Conservation (phyloP, 37 sponge, comb jelly and placozoan genomes). For the Cladorhizidae sp. region DNA sequence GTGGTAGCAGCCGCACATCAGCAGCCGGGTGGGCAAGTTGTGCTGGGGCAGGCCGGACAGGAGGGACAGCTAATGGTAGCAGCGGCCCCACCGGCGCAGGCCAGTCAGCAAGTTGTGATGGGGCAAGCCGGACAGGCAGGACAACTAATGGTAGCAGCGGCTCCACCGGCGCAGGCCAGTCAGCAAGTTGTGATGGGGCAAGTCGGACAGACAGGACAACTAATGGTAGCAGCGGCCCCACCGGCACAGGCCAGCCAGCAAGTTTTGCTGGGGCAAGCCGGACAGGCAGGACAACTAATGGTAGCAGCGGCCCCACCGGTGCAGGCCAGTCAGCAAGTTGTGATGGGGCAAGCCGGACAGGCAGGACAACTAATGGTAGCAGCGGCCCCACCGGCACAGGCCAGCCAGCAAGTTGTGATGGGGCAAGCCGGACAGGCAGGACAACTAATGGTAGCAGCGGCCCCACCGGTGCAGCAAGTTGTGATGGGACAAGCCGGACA, state of each 20-base stretch:
- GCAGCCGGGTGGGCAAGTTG: neutral
- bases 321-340: neutral
- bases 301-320: too few relatives aligned
- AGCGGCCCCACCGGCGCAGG: neutral
- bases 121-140: neutral
- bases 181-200: neutral
- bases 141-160: too few relatives aligned
- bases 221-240: too few relatives aligned
- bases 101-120: neutral
- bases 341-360: neutral
- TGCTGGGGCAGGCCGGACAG: neutral
- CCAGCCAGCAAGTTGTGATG: too few relatives aligned
- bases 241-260: neutral
- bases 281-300: neutral
- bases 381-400: neutral
- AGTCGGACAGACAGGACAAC: neutral
- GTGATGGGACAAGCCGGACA: neutral
- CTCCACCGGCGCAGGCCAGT: neutral
- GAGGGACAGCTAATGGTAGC: neutral
- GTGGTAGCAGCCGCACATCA: neutral
- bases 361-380: too few relatives aligned
- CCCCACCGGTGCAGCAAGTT: neutral
- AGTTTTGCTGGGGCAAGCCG: neutral
- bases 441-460: neutral
- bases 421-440: too few relatives aligned